phyloP scores from a whole-genome alignment of 2,797 vertebrate genomes.

The Lutjanus argentimaculatus region DNA sequence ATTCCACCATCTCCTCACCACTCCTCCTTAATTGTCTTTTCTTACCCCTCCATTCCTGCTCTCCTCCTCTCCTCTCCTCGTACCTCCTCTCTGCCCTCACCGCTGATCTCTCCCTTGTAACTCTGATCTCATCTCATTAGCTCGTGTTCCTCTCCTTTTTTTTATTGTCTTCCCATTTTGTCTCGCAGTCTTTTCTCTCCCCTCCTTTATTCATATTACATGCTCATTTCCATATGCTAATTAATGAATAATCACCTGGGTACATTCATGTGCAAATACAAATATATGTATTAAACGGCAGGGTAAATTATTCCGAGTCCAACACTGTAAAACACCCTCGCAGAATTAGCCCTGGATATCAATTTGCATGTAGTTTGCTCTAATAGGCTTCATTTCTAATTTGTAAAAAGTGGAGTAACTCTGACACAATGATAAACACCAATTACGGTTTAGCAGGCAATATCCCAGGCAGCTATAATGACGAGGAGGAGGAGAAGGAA shows the following conservation, averaged over 20 bases:
- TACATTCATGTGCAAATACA: slow-evolving; percentile 86
- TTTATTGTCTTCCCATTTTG: slow-evolving; percentile 71
- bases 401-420: slow-evolving; percentile 83
- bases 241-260: slow-evolving; percentile 86
- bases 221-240: slow-evolving; percentile 86
- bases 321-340: slow-evolving; percentile 75
- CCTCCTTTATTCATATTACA: slow-evolving; percentile 81
- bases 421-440: slow-evolving; percentile 84
- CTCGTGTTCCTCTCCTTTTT: slow-evolving; percentile 57
- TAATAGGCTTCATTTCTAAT: slow-evolving; percentile 83
- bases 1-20: neutral
- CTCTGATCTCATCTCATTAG: slow-evolving; percentile 79
- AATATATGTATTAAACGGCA: slow-evolving; percentile 79
- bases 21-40: neutral
- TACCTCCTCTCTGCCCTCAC: slow-evolving; percentile 30
- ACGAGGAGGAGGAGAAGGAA: slow-evolving; percentile 53
- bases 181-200: slow-evolving; percentile 60
- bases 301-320: slow-evolving; percentile 78
- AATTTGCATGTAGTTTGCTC: slow-evolving; percentile 83
- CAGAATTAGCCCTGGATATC: slow-evolving; percentile 82
- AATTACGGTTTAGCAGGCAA: slow-evolving; percentile 81
- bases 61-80: slow-evolving; percentile 8
- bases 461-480: slow-evolving; percentile 79
- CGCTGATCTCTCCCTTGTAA: slow-evolving; percentile 54
- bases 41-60: neutral